A percentile compares a stretch with the other conserved stretches of the same genome.
Evolutionary conservation across 2,888 invertebrate genomes (phyloP).

Genomic region (Cheilosia pagana): DNA sequence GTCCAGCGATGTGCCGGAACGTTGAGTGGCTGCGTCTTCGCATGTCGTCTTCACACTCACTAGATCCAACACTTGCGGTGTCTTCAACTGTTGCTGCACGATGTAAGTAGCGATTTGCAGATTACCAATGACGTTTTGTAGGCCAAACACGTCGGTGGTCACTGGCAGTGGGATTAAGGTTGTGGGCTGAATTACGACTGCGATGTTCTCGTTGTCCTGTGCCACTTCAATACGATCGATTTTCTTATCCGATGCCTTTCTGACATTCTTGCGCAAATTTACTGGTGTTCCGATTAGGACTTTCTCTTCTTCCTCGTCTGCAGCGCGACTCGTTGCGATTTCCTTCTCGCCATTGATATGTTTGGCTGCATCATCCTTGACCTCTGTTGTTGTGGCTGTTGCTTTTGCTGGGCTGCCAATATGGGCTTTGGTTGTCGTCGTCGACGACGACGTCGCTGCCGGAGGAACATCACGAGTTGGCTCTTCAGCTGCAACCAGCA

Average conservation of each 20-base stretch:
- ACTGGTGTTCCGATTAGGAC: conserved; percentile 83
- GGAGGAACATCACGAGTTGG: conserved; percentile 76
- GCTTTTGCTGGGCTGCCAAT: conserved; percentile 5
- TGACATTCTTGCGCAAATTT: conserved; percentile 80
- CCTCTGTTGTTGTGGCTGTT: conserved; percentile 29
- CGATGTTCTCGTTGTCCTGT: conserved; percentile 79
- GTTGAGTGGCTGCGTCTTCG: conserved; percentile 78
- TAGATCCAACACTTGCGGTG: conserved; percentile 76
- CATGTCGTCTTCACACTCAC: conserved; percentile 78
- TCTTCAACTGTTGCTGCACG: conserved; percentile 80
- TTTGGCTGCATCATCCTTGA: conserved; percentile 46
- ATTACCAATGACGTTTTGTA: conserved; percentile 82
- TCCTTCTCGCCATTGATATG: conserved; percentile 19
- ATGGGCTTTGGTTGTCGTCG: conserved; percentile 13
- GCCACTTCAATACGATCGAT: conserved; percentile 43
- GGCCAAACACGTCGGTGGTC: conserved; percentile 82
- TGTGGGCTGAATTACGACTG: conserved; percentile 83
- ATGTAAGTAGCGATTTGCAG: conserved; percentile 82
- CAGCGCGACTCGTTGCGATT: neutral
- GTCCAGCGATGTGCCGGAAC: conserved; percentile 78
- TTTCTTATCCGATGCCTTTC: conserved; percentile 78
- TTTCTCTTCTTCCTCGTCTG: conserved; percentile 79
- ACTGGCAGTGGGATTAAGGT: conserved; percentile 83
- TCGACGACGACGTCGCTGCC: neutral
- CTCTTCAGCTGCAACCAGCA: conserved; percentile 16